phyloP scores from a whole-genome alignment of 2,797 vertebrate genomes.

The Crypturellus tataupa region DNA sequence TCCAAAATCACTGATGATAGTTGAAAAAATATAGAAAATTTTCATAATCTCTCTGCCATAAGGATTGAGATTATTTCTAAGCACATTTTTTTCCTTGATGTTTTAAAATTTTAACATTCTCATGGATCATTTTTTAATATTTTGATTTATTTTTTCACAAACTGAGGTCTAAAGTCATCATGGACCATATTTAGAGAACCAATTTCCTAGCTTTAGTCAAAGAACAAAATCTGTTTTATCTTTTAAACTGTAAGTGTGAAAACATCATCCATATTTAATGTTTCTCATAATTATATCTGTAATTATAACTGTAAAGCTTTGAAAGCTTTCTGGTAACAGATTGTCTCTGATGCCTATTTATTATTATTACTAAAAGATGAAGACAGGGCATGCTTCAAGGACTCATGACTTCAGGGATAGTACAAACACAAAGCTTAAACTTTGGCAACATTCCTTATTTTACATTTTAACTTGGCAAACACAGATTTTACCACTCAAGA shows the following conservation, averaged over 20 bases:
- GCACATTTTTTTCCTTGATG: neutral
- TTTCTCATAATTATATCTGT: conserved; percentile 37
- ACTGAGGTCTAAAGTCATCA: neutral
- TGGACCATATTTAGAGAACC: neutral
- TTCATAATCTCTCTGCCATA: neutral
- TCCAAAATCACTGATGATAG: neutral
- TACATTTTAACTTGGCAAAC: conserved; percentile 38
- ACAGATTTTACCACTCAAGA: conserved; percentile 14
- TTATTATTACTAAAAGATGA: conserved; percentile 41
- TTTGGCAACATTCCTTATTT: conserved; percentile 17
- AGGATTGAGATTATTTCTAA: neutral
- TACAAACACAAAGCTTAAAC: conserved; percentile 14
- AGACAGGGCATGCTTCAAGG: neutral
- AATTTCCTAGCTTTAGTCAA: neutral
- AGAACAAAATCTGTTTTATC: conserved; percentile 27
- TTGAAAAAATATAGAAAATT: neutral
- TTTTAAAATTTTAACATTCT: neutral
- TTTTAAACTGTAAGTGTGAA: conserved; percentile 26
- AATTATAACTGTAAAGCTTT: conserved; percentile 38
- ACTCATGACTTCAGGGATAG: neutral
- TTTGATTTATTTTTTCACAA: neutral
- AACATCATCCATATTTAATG: conserved; percentile 39
- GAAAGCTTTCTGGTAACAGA: conserved; percentile 7
- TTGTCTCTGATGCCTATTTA: conserved; percentile 8
- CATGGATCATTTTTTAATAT: neutral